Base-by-base conservation (phyloP, 2,888 invertebrate genomes). In the Lasioglossum morio region DNA sequence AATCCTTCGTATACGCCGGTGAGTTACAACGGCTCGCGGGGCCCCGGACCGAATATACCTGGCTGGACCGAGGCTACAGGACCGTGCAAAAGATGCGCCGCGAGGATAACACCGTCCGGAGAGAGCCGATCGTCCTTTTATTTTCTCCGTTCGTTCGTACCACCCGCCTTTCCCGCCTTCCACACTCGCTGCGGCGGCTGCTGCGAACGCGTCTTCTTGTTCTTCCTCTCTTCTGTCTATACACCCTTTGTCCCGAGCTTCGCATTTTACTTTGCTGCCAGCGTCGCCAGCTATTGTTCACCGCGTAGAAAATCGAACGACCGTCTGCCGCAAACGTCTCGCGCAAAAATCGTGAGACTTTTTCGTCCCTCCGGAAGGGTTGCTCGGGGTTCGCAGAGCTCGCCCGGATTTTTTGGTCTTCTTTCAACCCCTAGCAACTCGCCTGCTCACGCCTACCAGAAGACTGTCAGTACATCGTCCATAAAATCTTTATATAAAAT, bases 261-360 rank as follows among this genome's bases (percentile, higher is more conserved):
- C 76, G 91, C 88, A 88, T 88, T 83, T 82, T 86, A 84, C 91
- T 90, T 88, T 91, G 66, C 88, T 81, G 79, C 84, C 81, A 84
- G 84, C 81, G 72, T 74, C 73, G 60, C 77, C 72, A 77, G 87
- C 86, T 88, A 91, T 89, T 91, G 89, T 91, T 91, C 86, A 77
- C 46, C 83, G 81, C 77, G 79, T 77, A 80, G 80, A 85, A 90
- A 88, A 89, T 90, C 84, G 78, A 82, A 86, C 78, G 81, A 34
- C 57, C 78, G 79, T 19, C 74, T 53, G 84, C 81, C 77, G n/a
- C 79, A 79, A 74, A 76, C 34, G 48, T n/a, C 66, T 2, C 37
- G 23, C 60, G 46, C 23, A 72, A 77, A 63, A 46, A 79, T n/a
- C 46, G 14, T 19, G 30, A n/a, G 43, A 60, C 57, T 78, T 77